phyloP scores from a whole-genome alignment of 2,888 invertebrate genomes.

The Parnassius orleans region DNA sequence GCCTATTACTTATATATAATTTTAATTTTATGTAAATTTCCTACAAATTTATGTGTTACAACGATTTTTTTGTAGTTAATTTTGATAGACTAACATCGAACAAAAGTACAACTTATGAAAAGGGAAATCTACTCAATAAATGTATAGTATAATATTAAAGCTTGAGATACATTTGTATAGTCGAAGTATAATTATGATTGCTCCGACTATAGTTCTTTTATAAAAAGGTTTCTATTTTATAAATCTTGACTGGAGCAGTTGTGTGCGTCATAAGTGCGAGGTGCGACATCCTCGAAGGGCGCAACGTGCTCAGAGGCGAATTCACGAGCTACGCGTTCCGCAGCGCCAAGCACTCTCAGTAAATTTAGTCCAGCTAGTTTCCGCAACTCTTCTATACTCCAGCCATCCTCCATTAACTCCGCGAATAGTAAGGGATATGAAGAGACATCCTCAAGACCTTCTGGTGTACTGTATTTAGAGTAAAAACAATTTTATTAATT shows the following conservation, averaged over 20 bases:
- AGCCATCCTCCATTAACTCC: conserved; percentile 88
- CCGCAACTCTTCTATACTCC: conserved; percentile 88
- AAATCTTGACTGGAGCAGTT: conserved; percentile 84
- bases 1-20: no score
- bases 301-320: conserved; percentile 85
- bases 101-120: conserved; percentile 26
- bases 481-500: neutral
- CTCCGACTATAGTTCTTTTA: conserved; percentile 15
- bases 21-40: conserved; percentile 13
- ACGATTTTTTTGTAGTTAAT: conserved; percentile 11
- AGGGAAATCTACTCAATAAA: conserved; percentile 25
- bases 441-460: conserved; percentile 90
- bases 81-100: conserved; percentile 18
- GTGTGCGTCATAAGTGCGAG: conserved; percentile 79
- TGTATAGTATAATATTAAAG: conserved; percentile 46
- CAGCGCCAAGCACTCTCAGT: conserved; percentile 85
- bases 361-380: conserved; percentile 90
- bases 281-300: conserved; percentile 87
- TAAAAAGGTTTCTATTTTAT: conserved; percentile 40
- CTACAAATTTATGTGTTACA: conserved; percentile 6
- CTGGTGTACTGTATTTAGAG: conserved; percentile 83
- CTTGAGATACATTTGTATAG: conserved; percentile 41
- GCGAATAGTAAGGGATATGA: conserved; percentile 89
- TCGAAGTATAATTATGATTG: conserved; percentile 26
- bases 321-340: conserved; percentile 87